Conservation (phyloP, 2,888 invertebrate species). For the Hypomecis atomaria region DNA sequence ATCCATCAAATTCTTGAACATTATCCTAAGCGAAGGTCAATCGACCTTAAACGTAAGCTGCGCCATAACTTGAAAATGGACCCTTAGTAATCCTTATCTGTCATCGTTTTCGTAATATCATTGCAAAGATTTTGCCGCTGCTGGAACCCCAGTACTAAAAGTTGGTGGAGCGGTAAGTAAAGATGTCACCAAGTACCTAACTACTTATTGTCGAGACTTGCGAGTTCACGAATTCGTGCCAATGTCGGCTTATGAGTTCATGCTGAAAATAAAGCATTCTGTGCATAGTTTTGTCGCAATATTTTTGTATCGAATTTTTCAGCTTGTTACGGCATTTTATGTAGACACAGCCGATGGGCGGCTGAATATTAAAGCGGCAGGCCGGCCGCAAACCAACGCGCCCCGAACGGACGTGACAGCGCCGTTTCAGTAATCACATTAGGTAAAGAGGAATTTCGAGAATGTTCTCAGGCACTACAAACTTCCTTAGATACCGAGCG, state of each 20-base stretch:
- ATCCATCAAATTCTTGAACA: conserved; percentile 12
- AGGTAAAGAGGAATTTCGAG: conserved; percentile 61
- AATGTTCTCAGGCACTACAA: conserved; percentile 68
- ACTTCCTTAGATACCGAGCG: conserved; percentile 66
- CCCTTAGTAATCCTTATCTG: conserved; percentile 16
- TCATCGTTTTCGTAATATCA: conserved; percentile 13
- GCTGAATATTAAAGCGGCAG: conserved; percentile 46
- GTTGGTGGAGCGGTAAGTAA: conserved; percentile 11
- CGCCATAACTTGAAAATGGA: conserved; percentile 17
- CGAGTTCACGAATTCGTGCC: conserved; percentile 35
- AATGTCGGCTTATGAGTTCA: conserved; percentile 38
- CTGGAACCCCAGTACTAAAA: conserved; percentile 6
- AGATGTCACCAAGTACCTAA: conserved; percentile 30
- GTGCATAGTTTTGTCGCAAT: conserved; percentile 33
- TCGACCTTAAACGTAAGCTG: conserved; percentile 21
- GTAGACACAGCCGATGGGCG: conserved; percentile 27
- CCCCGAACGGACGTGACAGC: conserved; percentile 50
- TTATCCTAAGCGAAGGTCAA: conserved; percentile 21
- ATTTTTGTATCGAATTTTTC: conserved; percentile 34
- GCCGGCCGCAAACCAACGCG: conserved; percentile 44
- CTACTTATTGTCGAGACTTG: conserved; percentile 27
- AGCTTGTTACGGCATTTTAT: conserved; percentile 23
- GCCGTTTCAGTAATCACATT: conserved; percentile 61
- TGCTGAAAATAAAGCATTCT: conserved; percentile 32
- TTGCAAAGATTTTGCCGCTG: conserved; percentile 10